Conservation (phyloP, 1,140 invertebrate species). For the Drosophila rhopaloa region DNA sequence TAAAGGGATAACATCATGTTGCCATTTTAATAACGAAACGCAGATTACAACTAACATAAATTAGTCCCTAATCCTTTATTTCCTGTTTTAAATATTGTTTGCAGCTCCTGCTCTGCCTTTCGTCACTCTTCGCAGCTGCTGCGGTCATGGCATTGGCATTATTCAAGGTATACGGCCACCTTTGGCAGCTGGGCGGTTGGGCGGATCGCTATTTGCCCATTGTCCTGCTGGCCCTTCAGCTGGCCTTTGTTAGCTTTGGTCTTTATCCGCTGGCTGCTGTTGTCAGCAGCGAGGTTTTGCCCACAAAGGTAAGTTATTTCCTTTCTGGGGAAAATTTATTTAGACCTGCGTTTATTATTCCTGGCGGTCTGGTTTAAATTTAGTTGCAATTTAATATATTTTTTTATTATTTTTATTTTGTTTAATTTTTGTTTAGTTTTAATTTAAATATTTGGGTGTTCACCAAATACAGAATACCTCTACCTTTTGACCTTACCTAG, state of each 20-base stretch:
- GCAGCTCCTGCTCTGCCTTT: conserved; percentile 63
- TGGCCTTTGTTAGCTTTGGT: conserved; percentile 69
- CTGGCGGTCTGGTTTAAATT: no score
- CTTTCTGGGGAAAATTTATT: background rate
- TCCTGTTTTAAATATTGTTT: background rate
- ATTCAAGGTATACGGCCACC: conserved; percentile 47
- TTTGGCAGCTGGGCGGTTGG: conserved; percentile 37
- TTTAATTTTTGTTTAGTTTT: no score
- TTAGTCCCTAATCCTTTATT: no score
- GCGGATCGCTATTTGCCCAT: conserved; percentile 55
- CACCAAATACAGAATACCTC: no score
- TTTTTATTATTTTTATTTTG: no score
- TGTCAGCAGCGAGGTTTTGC: conserved; percentile 69
- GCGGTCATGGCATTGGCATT: conserved; percentile 54
- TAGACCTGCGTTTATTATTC: no score
- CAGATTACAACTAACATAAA: no score
- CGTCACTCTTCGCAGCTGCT: conserved; percentile 54
- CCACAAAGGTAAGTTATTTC: conserved; percentile 62
- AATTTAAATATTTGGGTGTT: no score
- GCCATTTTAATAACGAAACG: no score
- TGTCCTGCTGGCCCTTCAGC: conserved; percentile 48
- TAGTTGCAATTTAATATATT: no score
- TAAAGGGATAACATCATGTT: no score
- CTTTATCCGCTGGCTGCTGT: conserved; percentile 65
- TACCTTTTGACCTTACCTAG: no score